A percentile compares a stretch with the other conserved stretches of the same genome.
Evolutionary conservation across 2,113 vertebrate genomes (phyloP).

Genomic region (Otis tarda): DNA sequence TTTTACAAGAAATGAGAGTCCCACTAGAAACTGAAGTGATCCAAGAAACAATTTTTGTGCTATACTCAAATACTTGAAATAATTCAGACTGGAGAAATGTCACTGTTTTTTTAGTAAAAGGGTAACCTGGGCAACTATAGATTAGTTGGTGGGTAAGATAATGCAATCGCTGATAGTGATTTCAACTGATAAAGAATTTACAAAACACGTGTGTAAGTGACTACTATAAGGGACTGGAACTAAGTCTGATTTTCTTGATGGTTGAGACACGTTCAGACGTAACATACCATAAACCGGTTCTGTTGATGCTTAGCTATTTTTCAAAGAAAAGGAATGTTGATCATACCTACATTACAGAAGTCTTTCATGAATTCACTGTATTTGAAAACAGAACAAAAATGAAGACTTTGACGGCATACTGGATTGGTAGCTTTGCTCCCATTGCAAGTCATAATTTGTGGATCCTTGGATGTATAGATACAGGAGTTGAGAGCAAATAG

Average conservation of each 20-base stretch:
- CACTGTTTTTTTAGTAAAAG: background rate
- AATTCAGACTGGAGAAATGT: background rate
- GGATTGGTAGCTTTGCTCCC: background rate
- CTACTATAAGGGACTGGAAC: background rate
- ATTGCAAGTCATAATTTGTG: background rate
- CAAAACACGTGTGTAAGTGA: background rate
- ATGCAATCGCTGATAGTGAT: background rate
- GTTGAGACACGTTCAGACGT: background rate
- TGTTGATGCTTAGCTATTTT: background rate
- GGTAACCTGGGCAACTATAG: background rate
- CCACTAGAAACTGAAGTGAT: background rate
- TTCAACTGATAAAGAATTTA: background rate
- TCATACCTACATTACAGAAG: background rate
- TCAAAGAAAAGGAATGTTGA: background rate
- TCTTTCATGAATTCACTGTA: background rate
- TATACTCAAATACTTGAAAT: background rate
- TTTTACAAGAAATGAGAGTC: background rate
- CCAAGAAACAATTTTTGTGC: background rate
- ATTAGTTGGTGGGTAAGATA: background rate
- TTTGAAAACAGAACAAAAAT: background rate
- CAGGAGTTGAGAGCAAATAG: background rate
- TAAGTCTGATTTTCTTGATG: background rate
- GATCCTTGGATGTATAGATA: background rate
- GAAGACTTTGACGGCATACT: background rate
- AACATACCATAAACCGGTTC: background rate